Evolutionary conservation across 1,140 invertebrate species (phyloP).

Genomic region (Phymorhynchus buccinoides): DNA sequence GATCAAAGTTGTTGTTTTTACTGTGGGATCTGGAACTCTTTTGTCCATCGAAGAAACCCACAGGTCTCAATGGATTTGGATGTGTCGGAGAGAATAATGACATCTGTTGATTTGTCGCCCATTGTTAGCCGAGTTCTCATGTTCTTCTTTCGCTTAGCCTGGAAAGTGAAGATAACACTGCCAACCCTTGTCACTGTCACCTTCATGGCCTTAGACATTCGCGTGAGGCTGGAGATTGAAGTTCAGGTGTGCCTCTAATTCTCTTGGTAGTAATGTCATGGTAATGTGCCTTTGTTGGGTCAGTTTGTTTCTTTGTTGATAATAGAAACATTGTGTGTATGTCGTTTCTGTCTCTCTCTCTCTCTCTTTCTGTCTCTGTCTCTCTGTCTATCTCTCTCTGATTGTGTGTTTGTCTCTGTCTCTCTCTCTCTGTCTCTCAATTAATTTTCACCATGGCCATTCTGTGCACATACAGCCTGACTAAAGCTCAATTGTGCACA

Average conservation of each 20-base stretch:
- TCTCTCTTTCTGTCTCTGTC: too few species aligned
- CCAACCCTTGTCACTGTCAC: constrained; percentile 77
- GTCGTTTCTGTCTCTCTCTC: too few species aligned
- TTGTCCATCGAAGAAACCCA: background rate
- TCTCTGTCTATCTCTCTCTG: too few species aligned
- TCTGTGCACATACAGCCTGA: too few species aligned
- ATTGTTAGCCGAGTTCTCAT: constrained; percentile 61
- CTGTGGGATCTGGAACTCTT: background rate
- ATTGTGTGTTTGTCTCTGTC: too few species aligned
- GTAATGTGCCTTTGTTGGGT: too few species aligned
- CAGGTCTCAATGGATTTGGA: background rate
- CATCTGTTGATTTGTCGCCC: constrained; percentile 35
- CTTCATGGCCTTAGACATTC: constrained; percentile 77
- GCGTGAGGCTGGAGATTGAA: constrained; percentile 58
- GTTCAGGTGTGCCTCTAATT: constrained; percentile 25
- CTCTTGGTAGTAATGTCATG: background rate
- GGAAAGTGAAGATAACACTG: constrained; percentile 77
- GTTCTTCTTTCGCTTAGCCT: constrained; percentile 78
- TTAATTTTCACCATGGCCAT: too few species aligned
- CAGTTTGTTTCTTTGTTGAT: too few species aligned
- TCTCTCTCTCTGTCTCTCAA: too few species aligned
- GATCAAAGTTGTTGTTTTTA: background rate
- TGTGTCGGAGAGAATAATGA: background rate
- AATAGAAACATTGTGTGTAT: too few species aligned
- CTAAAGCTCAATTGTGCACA: too few species aligned